Evolutionary conservation across 2,888 invertebrate species (phyloP).

Genomic region (Drosophila parthenogenetica): DNA sequence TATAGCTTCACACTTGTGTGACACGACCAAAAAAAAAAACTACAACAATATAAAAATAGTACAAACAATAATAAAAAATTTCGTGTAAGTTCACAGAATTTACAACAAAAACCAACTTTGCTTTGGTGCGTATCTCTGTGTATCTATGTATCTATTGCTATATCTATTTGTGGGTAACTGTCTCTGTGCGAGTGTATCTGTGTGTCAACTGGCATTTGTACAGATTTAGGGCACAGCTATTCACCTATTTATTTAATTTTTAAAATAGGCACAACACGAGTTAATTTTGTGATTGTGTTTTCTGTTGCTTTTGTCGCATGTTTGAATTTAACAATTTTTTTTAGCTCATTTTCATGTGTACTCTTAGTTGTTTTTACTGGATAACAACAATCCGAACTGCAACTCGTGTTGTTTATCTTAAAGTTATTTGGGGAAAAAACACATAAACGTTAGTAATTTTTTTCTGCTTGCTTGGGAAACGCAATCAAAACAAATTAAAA

Average conservation of each 20-base stretch:
- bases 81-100: slow-evolving; percentile 49
- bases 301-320: slow-evolving; percentile 64
- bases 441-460: neutral
- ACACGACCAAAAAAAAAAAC: slow-evolving; percentile 5
- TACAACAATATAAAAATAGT: slow-evolving; percentile 17
- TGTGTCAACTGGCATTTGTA: slow-evolving; percentile 41
- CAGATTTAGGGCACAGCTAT: slow-evolving; percentile 58
- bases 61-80: slow-evolving; percentile 40
- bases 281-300: slow-evolving; percentile 28
- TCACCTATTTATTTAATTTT: slow-evolving; percentile 77
- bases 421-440: slow-evolving; percentile 32
- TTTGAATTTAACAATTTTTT: slow-evolving; percentile 52
- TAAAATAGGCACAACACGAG: slow-evolving; percentile 36
- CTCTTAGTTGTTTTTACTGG: slow-evolving; percentile 9
- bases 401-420: slow-evolving; percentile 51
- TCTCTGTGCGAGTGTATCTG: slow-evolving; percentile 3
- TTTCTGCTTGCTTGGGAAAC: slow-evolving; percentile 36
- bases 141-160: neutral
- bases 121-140: slow-evolving; percentile 31
- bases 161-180: neutral
- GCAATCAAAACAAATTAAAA: slow-evolving; percentile 40
- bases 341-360: slow-evolving; percentile 62
- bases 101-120: slow-evolving; percentile 29
- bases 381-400: slow-evolving; percentile 24
- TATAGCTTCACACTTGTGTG: slow-evolving; percentile 20